phyloP scores from a whole-genome alignment of 2,797 vertebrate genomes.

The Netta rufina region DNA sequence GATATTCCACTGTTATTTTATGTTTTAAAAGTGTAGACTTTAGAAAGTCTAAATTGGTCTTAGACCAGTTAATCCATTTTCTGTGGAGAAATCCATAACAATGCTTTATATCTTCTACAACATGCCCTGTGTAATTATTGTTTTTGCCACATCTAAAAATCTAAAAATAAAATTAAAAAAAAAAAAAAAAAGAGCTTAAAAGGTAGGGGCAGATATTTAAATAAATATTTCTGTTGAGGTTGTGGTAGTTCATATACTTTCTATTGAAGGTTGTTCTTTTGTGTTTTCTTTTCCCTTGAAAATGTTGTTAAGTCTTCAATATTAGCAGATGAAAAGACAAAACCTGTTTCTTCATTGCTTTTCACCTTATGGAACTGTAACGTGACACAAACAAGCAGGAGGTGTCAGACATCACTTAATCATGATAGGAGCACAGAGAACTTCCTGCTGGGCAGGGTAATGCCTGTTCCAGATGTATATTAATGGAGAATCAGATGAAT shows the following conservation, averaged over 20 bases:
- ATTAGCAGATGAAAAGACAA: neutral
- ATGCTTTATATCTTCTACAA: neutral
- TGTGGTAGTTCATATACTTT: neutral
- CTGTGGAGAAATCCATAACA: neutral
- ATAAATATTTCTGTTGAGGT: rapidly evolving
- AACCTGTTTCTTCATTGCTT: neutral
- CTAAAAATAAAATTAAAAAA: neutral
- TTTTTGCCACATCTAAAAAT: neutral
- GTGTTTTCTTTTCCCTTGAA: neutral
- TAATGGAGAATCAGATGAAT: neutral
- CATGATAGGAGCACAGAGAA: neutral
- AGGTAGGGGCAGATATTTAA: neutral
- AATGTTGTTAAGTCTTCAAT: neutral
- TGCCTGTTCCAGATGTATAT: neutral
- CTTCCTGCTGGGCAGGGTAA: neutral
- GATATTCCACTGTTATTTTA: neutral
- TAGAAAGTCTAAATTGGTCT: neutral
- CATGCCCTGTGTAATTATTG: neutral
- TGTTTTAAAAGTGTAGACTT: neutral
- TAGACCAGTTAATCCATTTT: neutral
- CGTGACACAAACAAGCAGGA: neutral
- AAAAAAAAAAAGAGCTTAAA: rapidly evolving
- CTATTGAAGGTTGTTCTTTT: neutral
- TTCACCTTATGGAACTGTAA: neutral
- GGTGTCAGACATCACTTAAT: neutral